These are phyloP conservation scores for Hemicrepidius hirtus DNA, from an alignment of 2,888 invertebrate species.

Conservation along the genomic window DNA sequence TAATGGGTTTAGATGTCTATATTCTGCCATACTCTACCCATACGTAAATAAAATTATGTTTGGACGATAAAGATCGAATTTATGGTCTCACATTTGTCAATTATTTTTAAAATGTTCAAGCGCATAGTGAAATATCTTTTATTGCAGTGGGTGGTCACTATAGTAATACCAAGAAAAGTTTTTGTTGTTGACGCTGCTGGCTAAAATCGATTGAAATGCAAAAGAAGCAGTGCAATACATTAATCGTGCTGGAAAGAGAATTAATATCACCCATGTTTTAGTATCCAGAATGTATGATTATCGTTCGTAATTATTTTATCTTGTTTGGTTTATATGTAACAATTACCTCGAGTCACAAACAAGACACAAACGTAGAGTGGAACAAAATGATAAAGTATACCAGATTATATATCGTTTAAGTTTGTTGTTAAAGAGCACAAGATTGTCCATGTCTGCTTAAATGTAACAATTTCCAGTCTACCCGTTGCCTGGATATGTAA, in stretches of 20 bases:
- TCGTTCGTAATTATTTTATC: constrained; percentile 19
- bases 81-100: too few relatives aligned
- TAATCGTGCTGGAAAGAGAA: constrained; percentile 4
- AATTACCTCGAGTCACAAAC: constrained; percentile 21
- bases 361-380: constrained; percentile 21
- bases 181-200: not conserved
- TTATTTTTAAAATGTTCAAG: too few relatives aligned
- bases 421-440: constrained; percentile 38
- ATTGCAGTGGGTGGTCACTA: too few relatives aligned
- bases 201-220: constrained; percentile 2
- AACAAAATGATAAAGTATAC: constrained; percentile 38
- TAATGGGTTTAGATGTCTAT: too few relatives aligned
- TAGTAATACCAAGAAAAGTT: not conserved
- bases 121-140: too few relatives aligned
- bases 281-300: constrained; percentile 12
- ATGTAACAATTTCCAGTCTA: constrained; percentile 46
- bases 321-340: constrained; percentile 24
- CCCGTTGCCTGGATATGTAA: constrained; percentile 45
- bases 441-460: constrained; percentile 42
- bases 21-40: too few relatives aligned
- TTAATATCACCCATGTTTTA: constrained; percentile 12
- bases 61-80: too few relatives aligned
- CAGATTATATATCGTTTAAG: constrained; percentile 35
- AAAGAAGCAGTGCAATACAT: not conserved
- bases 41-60: too few relatives aligned